A percentile compares a stretch with the other conserved stretches of the same genome.
Evolutionary conservation across 2,888 invertebrate genomes (phyloP).

Genomic region (Drosophila sordidapex): DNA sequence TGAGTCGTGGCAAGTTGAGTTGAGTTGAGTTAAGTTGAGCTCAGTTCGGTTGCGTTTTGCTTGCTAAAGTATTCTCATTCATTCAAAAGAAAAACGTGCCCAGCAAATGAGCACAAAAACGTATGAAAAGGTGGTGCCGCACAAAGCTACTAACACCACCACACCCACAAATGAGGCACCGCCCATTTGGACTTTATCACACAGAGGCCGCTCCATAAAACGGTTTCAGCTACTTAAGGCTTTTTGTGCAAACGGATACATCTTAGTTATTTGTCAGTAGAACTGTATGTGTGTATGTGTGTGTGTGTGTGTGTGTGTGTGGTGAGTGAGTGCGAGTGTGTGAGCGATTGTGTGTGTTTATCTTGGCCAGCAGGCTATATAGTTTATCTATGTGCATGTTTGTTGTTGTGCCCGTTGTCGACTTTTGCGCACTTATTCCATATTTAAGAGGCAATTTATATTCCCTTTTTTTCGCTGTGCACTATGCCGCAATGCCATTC

Average conservation of each 20-base stretch:
- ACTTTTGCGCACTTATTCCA: conserved; percentile 82
- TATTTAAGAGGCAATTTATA: conserved; percentile 85
- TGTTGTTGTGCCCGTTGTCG: conserved; percentile 59
- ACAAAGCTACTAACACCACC: conserved; percentile 8
- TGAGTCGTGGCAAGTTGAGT: conserved; percentile 1
- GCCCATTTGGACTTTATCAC: conserved; percentile 77
- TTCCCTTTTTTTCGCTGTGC: conserved; percentile 75
- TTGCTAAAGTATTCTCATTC: conserved; percentile 26
- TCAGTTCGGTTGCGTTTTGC: conserved; percentile 12
- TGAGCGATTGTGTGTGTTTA: conserved; percentile 57
- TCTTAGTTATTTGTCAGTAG: conserved; percentile 59
- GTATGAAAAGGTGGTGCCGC: conserved; percentile 48
- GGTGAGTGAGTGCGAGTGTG: background rate
- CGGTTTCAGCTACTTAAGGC: conserved; percentile 55
- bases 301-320: conserved; percentile 2
- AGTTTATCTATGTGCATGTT: conserved; percentile 81
- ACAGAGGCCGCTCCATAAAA: conserved; percentile 35
- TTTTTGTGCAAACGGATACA: conserved; percentile 60
- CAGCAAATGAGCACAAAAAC: conserved; percentile 55
- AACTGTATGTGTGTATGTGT: conserved; percentile 11
- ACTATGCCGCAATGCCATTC: conserved; percentile 71
- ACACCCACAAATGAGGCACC: conserved; percentile 48
- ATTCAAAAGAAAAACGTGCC: conserved; percentile 19
- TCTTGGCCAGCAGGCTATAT: conserved; percentile 73
- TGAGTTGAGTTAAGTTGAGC: conserved; percentile 7